Percentiles rank a stretch among this genome's conserved stretches.
Evolutionary conservation across 2,113 vertebrate genomes (phyloP).

Genomic region (Manacus vitellinus): DNA sequence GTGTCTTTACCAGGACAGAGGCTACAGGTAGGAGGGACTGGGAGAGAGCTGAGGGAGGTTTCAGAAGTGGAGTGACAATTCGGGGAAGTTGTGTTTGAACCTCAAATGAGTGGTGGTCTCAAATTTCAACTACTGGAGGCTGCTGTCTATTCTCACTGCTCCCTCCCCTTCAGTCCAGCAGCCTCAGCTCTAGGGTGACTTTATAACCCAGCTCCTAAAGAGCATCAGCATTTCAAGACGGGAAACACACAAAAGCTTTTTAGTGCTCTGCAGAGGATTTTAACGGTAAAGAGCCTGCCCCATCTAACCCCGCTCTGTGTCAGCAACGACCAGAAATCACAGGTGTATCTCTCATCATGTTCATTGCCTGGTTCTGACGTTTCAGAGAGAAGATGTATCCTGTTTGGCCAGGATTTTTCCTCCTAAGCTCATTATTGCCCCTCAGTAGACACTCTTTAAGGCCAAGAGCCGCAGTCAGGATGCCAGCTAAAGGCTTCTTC

Average conservation of each 20-base stretch:
- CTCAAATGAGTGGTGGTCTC: neutral
- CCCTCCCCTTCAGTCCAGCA: neutral
- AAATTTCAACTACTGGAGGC: neutral
- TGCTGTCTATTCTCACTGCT: neutral
- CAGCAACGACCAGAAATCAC: neutral
- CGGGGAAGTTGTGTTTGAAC: neutral
- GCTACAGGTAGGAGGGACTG: conserved; percentile 49
- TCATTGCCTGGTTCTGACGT: neutral
- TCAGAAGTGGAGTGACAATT: neutral
- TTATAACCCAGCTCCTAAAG: neutral
- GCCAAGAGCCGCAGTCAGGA: neutral
- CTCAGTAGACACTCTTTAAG: neutral
- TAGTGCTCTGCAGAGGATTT: neutral
- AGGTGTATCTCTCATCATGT: neutral
- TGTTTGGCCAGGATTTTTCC: neutral
- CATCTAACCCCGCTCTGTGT: neutral
- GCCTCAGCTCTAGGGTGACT: neutral
- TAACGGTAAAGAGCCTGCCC: neutral
- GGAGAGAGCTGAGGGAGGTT: neutral
- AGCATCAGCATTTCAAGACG: neutral
- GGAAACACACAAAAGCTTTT: neutral
- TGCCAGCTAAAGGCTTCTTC: neutral
- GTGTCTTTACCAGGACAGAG: conserved; percentile 39
- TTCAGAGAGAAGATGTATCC: neutral
- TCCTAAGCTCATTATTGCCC: neutral